These are phyloP conservation scores for Lutjanus campechanus DNA, from an alignment of 2,797 vertebrate genomes.

Conservation along the genomic window DNA sequence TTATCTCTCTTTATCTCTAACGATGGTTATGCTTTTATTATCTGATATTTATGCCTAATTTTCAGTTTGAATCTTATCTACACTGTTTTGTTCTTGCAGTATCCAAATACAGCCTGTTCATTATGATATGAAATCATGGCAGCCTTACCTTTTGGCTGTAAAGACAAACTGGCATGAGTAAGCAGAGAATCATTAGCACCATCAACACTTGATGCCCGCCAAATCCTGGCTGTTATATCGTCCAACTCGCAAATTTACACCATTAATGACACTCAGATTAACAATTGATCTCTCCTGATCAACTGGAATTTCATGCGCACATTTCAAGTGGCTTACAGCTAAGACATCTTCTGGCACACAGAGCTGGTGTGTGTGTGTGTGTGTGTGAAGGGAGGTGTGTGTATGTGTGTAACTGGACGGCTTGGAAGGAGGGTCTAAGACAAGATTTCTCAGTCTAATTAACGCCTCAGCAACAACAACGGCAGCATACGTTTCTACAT, in stretches of 20 bases:
- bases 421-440: conserved; percentile 65
- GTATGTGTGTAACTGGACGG: conserved; percentile 39
- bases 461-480: conserved; percentile 64
- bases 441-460: conserved; percentile 79
- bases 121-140: conserved; percentile 38
- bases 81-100: background rate
- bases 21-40: background rate
- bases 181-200: conserved; percentile 59
- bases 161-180: conserved; percentile 50
- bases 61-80: conserved; percentile 2
- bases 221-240: conserved; percentile 35
- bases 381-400: conserved; percentile 21
- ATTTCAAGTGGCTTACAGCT: conserved; percentile 66
- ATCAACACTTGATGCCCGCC: conserved; percentile 53
- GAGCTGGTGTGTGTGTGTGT: conserved; percentile 23
- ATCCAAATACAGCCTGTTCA: conserved; percentile 34
- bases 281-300: conserved; percentile 63
- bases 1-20: no score
- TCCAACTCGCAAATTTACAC: conserved; percentile 50
- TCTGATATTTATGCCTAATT: background rate
- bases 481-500: conserved; percentile 66
- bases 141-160: conserved; percentile 59
- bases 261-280: conserved; percentile 53
- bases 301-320: conserved; percentile 60
- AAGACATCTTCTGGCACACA: conserved; percentile 62